Base-by-base conservation (phyloP, 2,888 invertebrate species). In the Syrista parreyssii region DNA sequence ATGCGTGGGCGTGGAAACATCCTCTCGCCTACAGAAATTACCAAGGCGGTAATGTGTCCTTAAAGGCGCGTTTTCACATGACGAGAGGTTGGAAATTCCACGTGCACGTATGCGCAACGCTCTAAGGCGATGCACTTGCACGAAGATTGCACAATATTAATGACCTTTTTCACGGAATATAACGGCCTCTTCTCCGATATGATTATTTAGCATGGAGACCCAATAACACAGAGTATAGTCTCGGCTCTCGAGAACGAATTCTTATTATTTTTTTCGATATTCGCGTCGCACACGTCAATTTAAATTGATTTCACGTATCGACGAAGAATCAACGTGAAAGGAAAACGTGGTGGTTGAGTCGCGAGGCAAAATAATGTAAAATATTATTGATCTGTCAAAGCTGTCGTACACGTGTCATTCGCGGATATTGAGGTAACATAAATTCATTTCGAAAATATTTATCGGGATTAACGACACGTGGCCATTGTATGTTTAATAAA, bases 201-300 rank as follows among this genome's bases (percentile, higher is more conserved):
- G 83, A 85, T 84, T 81, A 85, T 84, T 81, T 31, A 85, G 84
- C 85, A 84, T 84, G 79, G 83, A 83, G 85, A 79, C 80, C 84
- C 84, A 85, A 85, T 84, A 82, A 81, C 80, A 78, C 79, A 77
- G 32, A 30, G 23, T 55, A 55, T 9, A 55, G 23, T 55, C 55
- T 55, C 23, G 55, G 55, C 55, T 55, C 55, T 55, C 23, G 55
- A 55, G 55, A 55, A 55, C 55, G 23, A 55, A 55, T 55, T 32
- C 31, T 71, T 32, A 12, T 11, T 32, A 32, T 71, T 32, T 71
- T 32, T 71, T 32, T 71, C 31, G 71, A 15, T 31, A 3, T 23
- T 32, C 71, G 15, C 71, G 31, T 71, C 12, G 31, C 71, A 15
- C 31, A 15, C 31, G 31, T 32, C 31, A 32, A 71, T 71, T 11